phyloP scores from a whole-genome alignment of 2,797 vertebrate species.

The Crocidura indochinensis region DNA sequence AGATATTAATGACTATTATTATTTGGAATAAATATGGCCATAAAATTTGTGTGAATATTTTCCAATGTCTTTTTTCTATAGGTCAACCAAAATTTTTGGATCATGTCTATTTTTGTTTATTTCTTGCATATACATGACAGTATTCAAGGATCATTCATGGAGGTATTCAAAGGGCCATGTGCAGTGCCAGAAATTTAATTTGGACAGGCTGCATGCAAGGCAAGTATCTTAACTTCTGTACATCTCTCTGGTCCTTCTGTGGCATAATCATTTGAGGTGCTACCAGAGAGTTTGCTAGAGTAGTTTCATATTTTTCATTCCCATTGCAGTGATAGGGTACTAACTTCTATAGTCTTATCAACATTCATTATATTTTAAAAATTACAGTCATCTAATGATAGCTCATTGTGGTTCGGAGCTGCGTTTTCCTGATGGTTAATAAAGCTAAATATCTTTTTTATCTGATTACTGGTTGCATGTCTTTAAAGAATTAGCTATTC shows the following conservation, averaged over 20 bases:
- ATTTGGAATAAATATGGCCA: background rate
- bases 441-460: slow-evolving; percentile 7
- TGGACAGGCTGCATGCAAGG: no score
- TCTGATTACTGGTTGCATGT: background rate
- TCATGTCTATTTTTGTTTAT: background rate
- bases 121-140: no score
- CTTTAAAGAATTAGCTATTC: slow-evolving; percentile 33
- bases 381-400: background rate
- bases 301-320: background rate
- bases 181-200: no score
- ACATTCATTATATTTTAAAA: background rate
- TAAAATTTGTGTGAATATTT: background rate
- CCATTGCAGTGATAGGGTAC: background rate
- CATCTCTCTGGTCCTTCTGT: background rate
- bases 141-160: no score
- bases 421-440: background rate
- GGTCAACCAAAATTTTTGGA: background rate
- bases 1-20: slow-evolving; percentile 17
- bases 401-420: slow-evolving; percentile 12
- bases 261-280: background rate
- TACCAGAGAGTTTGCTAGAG: slow-evolving; percentile 26
- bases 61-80: slow-evolving; percentile 23
- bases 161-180: no score
- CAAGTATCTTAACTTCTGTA: no score
- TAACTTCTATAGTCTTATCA: slow-evolving; percentile 6